Evolutionary conservation across 2,888 invertebrate genomes (phyloP).

Genomic region (Lissocephala sabroskyi): DNA sequence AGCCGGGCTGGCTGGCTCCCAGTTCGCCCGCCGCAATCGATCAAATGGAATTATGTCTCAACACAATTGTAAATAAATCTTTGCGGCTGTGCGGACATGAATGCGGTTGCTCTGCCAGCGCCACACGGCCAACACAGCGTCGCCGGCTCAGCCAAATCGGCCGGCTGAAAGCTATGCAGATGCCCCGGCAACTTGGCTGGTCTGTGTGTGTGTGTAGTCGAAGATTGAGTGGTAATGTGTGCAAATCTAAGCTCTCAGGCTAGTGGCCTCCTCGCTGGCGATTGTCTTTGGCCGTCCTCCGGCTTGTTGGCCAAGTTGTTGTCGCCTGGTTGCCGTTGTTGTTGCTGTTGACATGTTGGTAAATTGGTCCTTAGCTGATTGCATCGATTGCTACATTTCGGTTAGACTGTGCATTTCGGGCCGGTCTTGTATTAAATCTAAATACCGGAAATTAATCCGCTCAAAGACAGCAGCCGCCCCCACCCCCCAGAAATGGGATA

Average conservation of each 20-base stretch:
- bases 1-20: no score
- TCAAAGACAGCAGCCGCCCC: constrained; percentile 22
- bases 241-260: constrained; percentile 47
- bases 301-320: constrained; percentile 4
- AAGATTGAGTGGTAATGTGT: constrained; percentile 64
- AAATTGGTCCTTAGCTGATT: constrained; percentile 58
- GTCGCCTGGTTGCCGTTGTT: constrained; percentile 19
- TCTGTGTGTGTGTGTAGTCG: constrained; percentile 10
- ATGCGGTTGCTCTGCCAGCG: constrained; percentile 8
- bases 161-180: constrained; percentile 6
- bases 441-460: constrained; percentile 62
- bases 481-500: constrained; percentile 37
- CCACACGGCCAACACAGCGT: no score
- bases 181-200: no score
- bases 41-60: constrained; percentile 63
- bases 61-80: constrained; percentile 65
- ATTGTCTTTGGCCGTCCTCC: no score
- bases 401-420: neutral
- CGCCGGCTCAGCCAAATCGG: constrained; percentile 38
- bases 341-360: constrained; percentile 54
- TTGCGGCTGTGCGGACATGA: constrained; percentile 59
- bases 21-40: constrained; percentile 48
- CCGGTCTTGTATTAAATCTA: constrained; percentile 40
- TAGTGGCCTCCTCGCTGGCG: neutral
- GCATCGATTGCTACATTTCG: constrained; percentile 35